A percentile compares a stretch with the other conserved stretches of the same genome.
phyloP scores from a whole-genome alignment of 2,888 invertebrate genomes.

The Julus scanicus region DNA sequence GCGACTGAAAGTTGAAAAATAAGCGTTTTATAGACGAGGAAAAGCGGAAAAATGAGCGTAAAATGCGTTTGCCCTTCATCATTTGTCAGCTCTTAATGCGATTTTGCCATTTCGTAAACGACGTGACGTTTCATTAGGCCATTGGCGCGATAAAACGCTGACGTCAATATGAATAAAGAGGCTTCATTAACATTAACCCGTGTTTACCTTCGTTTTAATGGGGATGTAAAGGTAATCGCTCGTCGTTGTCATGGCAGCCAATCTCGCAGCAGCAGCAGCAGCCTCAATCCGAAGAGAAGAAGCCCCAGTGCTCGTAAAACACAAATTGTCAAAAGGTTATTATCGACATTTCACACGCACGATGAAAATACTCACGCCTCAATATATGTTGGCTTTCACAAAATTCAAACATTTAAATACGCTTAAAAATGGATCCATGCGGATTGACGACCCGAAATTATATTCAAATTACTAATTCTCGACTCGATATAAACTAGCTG shows the following conservation, averaged over 20 bases:
- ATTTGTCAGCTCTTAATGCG: slow-evolving; percentile 56
- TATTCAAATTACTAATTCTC: no score
- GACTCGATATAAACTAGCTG: no score
- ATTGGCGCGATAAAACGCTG: slow-evolving; percentile 50
- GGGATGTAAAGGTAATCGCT: slow-evolving; percentile 38
- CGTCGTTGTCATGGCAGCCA: slow-evolving; percentile 18
- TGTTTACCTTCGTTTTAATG: slow-evolving; percentile 51
- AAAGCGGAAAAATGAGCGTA: not conserved
- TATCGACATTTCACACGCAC: not conserved
- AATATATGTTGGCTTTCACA: no score
- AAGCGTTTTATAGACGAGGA: slow-evolving; percentile 16
- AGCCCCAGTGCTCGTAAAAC: no score
- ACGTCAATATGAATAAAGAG: slow-evolving; percentile 50
- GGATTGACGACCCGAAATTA: no score
- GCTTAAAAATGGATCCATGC: no score
- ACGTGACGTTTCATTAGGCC: slow-evolving; percentile 53
- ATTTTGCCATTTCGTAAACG: slow-evolving; percentile 52
- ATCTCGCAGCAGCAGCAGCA: not conserved
- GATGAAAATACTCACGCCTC: no score
- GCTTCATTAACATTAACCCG: slow-evolving; percentile 53
- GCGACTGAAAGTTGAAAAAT: not conserved
- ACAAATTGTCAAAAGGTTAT: not conserved
- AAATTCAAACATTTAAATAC: no score
- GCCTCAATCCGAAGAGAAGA: not conserved
- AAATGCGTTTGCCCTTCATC: slow-evolving; percentile 53